Base-by-base conservation (phyloP, 2,797 vertebrate genomes). In the Neosilurus hyrtlii region DNA sequence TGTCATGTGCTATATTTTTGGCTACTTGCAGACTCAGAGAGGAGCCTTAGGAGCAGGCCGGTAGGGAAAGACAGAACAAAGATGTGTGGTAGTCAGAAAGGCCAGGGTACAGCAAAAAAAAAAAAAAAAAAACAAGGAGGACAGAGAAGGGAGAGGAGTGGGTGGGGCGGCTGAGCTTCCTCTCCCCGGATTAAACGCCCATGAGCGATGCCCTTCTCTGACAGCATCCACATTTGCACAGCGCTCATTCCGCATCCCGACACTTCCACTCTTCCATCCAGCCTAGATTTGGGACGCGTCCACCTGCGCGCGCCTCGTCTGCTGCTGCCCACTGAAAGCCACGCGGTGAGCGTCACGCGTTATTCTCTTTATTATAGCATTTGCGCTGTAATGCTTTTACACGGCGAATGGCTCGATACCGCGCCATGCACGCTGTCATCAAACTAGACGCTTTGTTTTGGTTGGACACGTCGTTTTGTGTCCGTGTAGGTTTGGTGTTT, bases 221-320 rank as follows among this genome's bases (percentile, higher is more conserved):
- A 94, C 93, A 95, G 93, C 93, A 93, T 94, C 93, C 92, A 94
- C 89, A 90, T 91, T 80, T 83, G 10, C 86, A 87, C 72, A 16
- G 43, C 70, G 12, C 30, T 11, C 35, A 51, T 9, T 35, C 65
- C 11, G 71, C 81, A 89, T 71, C 92, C 82, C 52, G 43, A 62
- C 90, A 80, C 88, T 82, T 84, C 79, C 87, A 86, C 83, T 85
- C 88, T 85, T 90, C 88, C 85, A 88, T 77, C 86, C 71, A 82
- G 78, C 89, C 83, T 51, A 81, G 87, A 86, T 90, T n/a, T 54
- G 81, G 70, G 57, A 73, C 80, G 20, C 70, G 30, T 73, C 68
- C 59, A 54, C 70, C 59, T 73, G 80, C 80, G 54, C 54, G 26
- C 72, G 72, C 54, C 18, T 75, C 26, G 18, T 16, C 9, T 8